Evolutionary conservation across 2,888 invertebrate species (phyloP), one percentile per base, ranked within the genome.

Genomic region (Epsilonema sp.): DNA sequence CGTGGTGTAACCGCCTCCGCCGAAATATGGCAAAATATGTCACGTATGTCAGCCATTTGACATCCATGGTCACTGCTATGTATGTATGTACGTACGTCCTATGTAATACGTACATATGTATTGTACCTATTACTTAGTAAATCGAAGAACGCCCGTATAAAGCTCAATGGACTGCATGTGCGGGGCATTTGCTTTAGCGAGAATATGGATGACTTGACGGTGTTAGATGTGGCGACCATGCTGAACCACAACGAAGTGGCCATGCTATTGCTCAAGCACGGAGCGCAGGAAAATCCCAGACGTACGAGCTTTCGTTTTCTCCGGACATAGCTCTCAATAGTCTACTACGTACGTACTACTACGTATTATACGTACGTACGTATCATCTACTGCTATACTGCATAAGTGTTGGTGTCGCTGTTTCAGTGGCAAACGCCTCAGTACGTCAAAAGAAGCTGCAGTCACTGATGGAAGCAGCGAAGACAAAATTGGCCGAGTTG

Each of bases 221-320:
- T 86, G 0, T 68, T 92, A 66, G 92, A 92, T 67, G 81, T 92
- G 52, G 89, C 92, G 1, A 82, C 89, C 45, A 74, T 92, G 63
- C 82, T 83, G 63, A 82, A 81, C 67, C 84, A 89, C 66, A 75
- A 80, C 56, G 78, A 80, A 45, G 76, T 92, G 67, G 82, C 82
- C 47, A 83, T 80, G 70, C 80, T 89, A 78, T 75, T 94, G 52
- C 76, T 87, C 62, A 78, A 81, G 55, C 60, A 67, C 48, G 71
- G 71, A 5, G 72, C 70, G 2, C 60, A 61, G 25, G 72, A 73
- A 55, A 69, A 67, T 51, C 57, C 62, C 16, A 53, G 60, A 50
- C 66, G 70, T 70, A 58, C 61, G 67, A 61, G 4, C 37, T 3
- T 11, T 39, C n/a, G n/a, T n/a, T n/a, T 5, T 11, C 31, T 11